Percentiles rank a stretch among this genome's conserved stretches.
phyloP scores from a whole-genome alignment of 2,888 invertebrate species.

The Acrocyrtus sp. region DNA sequence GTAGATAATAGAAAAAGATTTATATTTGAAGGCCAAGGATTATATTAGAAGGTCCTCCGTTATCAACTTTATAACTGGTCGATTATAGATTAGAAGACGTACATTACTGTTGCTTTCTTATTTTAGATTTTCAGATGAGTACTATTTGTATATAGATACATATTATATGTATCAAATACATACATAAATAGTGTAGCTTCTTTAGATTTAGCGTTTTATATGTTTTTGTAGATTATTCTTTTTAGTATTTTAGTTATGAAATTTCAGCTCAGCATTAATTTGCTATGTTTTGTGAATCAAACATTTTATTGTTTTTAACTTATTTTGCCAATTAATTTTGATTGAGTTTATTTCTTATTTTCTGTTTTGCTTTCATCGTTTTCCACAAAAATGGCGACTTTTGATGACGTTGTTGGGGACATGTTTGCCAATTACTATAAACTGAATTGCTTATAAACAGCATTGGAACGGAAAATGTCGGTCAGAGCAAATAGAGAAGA shows the following conservation, averaged over 20 bases:
- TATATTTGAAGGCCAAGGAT: too few relatives aligned
- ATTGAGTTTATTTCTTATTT: slow-evolving; percentile 15
- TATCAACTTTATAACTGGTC: too few relatives aligned
- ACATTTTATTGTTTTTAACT: too few relatives aligned
- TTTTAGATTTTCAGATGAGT: too few relatives aligned
- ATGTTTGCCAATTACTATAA: too few relatives aligned
- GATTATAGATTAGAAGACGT: not conserved
- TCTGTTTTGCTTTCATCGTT: not conserved
- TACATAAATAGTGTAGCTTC: not conserved
- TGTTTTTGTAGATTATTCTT: not conserved
- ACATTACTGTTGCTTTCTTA: too few relatives aligned
- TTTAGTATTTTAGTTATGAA: not conserved
- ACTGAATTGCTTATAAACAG: slow-evolving; percentile 69
- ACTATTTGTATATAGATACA: not conserved
- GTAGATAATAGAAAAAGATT: too few relatives aligned
- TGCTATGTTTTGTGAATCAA: not conserved
- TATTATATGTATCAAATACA: not conserved
- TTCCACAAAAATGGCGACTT: too few relatives aligned
- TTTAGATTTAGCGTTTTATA: not conserved
- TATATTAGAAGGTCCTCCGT: too few relatives aligned
- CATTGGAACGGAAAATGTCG: slow-evolving; percentile 97
- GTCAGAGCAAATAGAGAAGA: slow-evolving; percentile 98
- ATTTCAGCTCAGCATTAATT: not conserved
- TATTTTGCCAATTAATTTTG: too few relatives aligned
- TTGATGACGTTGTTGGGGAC: slow-evolving; percentile 21